phyloP scores from a whole-genome alignment of 2,113 vertebrate species.

The Malurus melanocephalus region DNA sequence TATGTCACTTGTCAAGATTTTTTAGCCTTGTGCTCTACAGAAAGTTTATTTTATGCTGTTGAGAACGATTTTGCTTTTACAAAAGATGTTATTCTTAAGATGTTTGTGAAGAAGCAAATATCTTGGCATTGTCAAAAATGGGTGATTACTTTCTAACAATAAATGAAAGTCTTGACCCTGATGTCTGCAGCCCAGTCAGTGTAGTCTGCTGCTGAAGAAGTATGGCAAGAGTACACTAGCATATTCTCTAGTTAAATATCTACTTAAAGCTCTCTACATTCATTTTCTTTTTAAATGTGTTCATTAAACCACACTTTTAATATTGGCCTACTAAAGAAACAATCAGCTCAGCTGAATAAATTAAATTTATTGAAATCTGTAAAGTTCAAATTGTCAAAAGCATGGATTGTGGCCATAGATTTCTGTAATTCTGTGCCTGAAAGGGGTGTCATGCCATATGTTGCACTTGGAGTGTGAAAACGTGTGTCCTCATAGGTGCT shows the following conservation, averaged over 20 bases:
- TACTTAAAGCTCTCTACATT: not conserved
- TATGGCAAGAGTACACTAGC: not conserved
- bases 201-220: not conserved
- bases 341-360: not conserved
- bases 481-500: not conserved
- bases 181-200: rapidly evolving
- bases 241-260: not conserved
- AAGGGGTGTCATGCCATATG: rapidly evolving
- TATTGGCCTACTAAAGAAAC: not conserved
- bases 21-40: not conserved
- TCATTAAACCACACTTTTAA: not conserved
- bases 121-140: not conserved
- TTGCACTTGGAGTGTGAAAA: not conserved
- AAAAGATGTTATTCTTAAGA: not conserved
- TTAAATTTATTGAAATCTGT: not conserved
- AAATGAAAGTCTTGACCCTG: not conserved
- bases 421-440: not conserved
- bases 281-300: not conserved
- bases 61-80: not conserved
- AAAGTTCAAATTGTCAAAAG: not conserved
- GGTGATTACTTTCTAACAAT: not conserved
- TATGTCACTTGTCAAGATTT: slow-evolving; percentile 60
- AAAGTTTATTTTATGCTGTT: not conserved
- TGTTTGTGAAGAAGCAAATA: not conserved
- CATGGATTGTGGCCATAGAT: not conserved